Conservation (phyloP, 2,888 invertebrate species). For the Perizoma flavofasciatum region DNA sequence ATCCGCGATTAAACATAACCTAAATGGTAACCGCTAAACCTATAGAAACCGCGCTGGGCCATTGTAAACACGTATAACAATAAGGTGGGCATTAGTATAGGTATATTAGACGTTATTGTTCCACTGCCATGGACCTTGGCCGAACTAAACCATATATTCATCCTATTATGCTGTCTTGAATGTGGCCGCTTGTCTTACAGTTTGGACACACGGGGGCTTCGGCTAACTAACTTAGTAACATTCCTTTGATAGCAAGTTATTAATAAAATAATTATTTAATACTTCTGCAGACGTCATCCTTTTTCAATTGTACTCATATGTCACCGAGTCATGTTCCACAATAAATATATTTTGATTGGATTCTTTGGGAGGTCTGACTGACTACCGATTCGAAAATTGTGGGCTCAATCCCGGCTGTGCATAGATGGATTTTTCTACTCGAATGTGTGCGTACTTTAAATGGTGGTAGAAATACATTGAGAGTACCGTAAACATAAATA, state of each 20-base stretch:
- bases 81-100: conserved; percentile 47
- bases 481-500: too few species aligned
- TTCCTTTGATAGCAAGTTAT: background rate
- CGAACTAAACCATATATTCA: conserved; percentile 77
- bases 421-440: too few species aligned
- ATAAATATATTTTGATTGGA: too few species aligned
- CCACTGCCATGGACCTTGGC: conserved; percentile 65
- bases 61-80: conserved; percentile 55
- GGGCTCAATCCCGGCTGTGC: too few species aligned
- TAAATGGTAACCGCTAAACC: conserved; percentile 29
- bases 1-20: conserved; percentile 31
- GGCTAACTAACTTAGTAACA: background rate
- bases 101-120: conserved; percentile 68
- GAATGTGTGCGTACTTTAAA: too few species aligned
- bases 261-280: too few species aligned
- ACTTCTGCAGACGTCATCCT: too few species aligned
- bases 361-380: too few species aligned
- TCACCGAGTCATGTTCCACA: too few species aligned
- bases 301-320: too few species aligned
- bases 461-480: too few species aligned
- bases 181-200: conserved; percentile 55
- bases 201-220: conserved; percentile 42
- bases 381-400: too few species aligned
- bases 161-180: conserved; percentile 77
- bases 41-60: conserved; percentile 46